These are phyloP conservation scores for Margaritifera margaritifera DNA, from an alignment of 2,888 invertebrate genomes.

Conservation along the genomic window DNA sequence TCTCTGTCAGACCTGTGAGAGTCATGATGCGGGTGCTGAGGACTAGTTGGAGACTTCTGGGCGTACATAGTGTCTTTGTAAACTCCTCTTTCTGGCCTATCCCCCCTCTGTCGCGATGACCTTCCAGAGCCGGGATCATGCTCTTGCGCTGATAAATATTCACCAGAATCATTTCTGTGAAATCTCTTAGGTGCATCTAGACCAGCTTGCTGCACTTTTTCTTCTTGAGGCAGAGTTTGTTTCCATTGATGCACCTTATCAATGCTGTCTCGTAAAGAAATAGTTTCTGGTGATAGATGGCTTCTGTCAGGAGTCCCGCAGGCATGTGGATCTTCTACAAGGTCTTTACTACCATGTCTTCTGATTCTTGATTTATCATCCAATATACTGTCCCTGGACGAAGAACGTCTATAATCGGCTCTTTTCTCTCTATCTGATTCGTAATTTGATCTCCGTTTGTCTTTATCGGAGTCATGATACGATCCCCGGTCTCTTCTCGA, in stretches of 20 bases:
- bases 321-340: slow-evolving; percentile 47
- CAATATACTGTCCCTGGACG: slow-evolving; percentile 60
- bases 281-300: slow-evolving; percentile 64
- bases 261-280: slow-evolving; percentile 68
- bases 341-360: slow-evolving; percentile 56
- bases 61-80: slow-evolving; percentile 32
- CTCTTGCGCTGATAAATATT: slow-evolving; percentile 52
- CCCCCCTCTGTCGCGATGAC: slow-evolving; percentile 11
- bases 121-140: slow-evolving; percentile 29
- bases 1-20: slow-evolving; percentile 23
- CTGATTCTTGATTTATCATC: slow-evolving; percentile 54
- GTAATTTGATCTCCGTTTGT: slow-evolving; percentile 39
- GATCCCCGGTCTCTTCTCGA: slow-evolving; percentile 29
- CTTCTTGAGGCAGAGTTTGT: slow-evolving; percentile 58
- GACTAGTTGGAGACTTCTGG: slow-evolving; percentile 14
- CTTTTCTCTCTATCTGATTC: slow-evolving; percentile 36
- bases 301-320: slow-evolving; percentile 27
- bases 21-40: slow-evolving; percentile 13
- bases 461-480: slow-evolving; percentile 28
- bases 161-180: slow-evolving; percentile 48
- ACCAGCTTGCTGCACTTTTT: slow-evolving; percentile 18
- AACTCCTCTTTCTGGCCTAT: not conserved
- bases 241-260: slow-evolving; percentile 71
- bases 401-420: slow-evolving; percentile 50
- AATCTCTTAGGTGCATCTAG: slow-evolving; percentile 37